Conservation (phyloP, 2,797 vertebrate species). For the Pygocentrus nattereri region DNA sequence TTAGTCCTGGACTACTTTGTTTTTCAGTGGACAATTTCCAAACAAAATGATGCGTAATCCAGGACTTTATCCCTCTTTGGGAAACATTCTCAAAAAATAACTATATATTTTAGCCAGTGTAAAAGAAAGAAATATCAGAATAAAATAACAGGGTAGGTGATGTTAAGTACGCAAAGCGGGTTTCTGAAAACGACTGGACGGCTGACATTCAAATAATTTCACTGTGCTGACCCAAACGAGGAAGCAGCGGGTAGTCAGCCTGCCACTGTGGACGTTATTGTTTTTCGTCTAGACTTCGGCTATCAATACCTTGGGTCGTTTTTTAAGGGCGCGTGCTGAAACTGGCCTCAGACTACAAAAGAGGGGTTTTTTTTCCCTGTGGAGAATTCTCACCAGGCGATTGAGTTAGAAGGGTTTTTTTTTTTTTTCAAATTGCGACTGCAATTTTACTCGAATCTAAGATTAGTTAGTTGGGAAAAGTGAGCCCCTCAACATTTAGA, state of each 20-base stretch:
- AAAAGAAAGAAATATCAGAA: slow-evolving; percentile 9
- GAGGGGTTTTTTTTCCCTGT: not conserved
- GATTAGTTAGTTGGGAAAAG: not conserved
- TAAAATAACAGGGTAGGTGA: too few relatives aligned
- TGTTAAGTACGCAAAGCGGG: not conserved
- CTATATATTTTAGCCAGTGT: not conserved
- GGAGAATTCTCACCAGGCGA: slow-evolving; percentile 19
- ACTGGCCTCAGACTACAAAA: slow-evolving; percentile 15
- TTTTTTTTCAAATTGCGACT: not conserved
- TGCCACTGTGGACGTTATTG: not conserved
- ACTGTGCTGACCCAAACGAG: not conserved
- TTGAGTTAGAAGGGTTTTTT: not conserved
- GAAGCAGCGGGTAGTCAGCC: slow-evolving; percentile 1
- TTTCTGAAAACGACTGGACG: not conserved
- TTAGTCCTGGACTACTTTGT: not conserved
- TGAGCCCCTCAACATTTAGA: slow-evolving; percentile 24
- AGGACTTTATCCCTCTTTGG: not conserved
- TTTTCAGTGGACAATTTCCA: not conserved
- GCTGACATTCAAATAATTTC: slow-evolving; percentile 22
- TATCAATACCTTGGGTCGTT: slow-evolving; percentile 35
- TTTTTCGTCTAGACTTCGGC: slow-evolving; percentile 15
- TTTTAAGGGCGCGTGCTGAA: not conserved
- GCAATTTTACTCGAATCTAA: not conserved
- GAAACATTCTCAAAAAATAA: not conserved
- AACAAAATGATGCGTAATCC: not conserved